Conservation (phyloP, 2,113 vertebrate genomes). For the Protomyctophum bolini region DNA sequence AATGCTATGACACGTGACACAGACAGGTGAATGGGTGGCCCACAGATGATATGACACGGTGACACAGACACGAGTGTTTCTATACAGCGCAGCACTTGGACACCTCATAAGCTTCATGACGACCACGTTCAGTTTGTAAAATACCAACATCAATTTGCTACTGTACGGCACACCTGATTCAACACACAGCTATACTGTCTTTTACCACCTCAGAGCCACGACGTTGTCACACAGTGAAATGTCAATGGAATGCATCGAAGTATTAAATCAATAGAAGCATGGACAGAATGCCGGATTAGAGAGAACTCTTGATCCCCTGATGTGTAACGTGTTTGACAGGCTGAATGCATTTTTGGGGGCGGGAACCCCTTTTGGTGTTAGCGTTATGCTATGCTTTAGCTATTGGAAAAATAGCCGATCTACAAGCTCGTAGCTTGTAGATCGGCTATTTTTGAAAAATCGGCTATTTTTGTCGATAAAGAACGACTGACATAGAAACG, state of each 20-base stretch:
- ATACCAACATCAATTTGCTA: conserved; percentile 17
- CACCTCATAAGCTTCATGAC: conserved; percentile 33
- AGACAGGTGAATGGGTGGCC: conserved; percentile 12
- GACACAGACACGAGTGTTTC: conserved; percentile 46
- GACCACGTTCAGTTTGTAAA: conserved; percentile 32
- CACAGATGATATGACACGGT: conserved; percentile 27
- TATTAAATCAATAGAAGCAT: conserved; percentile 8
- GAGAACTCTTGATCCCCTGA: not conserved
- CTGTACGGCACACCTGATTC: conserved; percentile 26
- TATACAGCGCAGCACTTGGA: conserved; percentile 28
- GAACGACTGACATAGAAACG: too few relatives aligned
- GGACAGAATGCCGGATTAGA: not conserved
- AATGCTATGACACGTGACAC: too few relatives aligned
- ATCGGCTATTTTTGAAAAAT: too few relatives aligned
- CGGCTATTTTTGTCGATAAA: too few relatives aligned
- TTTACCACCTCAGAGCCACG: conserved; percentile 32
- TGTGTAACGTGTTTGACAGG: conserved; percentile 17
- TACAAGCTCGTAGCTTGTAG: too few relatives aligned
- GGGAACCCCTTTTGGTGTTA: too few relatives aligned
- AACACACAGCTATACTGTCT: conserved; percentile 17
- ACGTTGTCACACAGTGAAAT: conserved; percentile 12
- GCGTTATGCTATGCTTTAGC: too few relatives aligned
- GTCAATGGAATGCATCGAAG: not conserved
- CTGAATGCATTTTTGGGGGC: conserved; percentile 12
- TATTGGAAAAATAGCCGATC: too few relatives aligned